Evolutionary conservation across 2,888 invertebrate species (phyloP).

Genomic region (Drosophila atroscutellata): DNA sequence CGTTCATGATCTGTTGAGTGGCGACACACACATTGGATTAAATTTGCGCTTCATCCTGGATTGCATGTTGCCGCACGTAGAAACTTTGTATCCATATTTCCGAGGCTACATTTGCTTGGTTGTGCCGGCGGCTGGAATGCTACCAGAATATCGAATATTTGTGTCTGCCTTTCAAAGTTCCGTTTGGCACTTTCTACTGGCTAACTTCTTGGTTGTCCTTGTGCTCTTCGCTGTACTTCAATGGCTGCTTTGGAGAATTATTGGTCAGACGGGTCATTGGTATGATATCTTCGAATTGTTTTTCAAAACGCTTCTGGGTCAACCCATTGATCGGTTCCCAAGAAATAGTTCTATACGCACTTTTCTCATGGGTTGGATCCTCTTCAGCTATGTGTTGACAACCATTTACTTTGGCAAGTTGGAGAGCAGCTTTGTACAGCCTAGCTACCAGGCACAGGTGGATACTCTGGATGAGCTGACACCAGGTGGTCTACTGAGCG

Average conservation of each 20-base stretch:
- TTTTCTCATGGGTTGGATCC: constrained; percentile 81
- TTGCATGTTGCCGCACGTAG: constrained; percentile 55
- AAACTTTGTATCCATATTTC: constrained; percentile 75
- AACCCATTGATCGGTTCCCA: constrained; percentile 70
- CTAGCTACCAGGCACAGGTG: constrained; percentile 76
- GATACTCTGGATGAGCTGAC: constrained; percentile 66
- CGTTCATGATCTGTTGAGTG: constrained; percentile 63
- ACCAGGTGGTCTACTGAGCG: constrained; percentile 41
- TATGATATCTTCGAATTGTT: constrained; percentile 73
- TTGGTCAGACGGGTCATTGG: constrained; percentile 45
- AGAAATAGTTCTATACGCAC: constrained; percentile 71
- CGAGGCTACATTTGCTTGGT: constrained; percentile 71
- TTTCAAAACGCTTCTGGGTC: constrained; percentile 75
- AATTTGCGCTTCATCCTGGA: constrained; percentile 77
- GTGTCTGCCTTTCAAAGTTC: constrained; percentile 64
- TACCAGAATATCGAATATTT: constrained; percentile 79
- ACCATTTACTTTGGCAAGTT: constrained; percentile 82
- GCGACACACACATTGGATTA: constrained; percentile 70
- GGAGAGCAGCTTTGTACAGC: constrained; percentile 82
- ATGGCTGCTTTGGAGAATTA: constrained; percentile 35
- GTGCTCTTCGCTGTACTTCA: constrained; percentile 32
- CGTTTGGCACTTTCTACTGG: constrained; percentile 70
- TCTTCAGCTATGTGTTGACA: constrained; percentile 81
- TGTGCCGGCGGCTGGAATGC: constrained; percentile 75
- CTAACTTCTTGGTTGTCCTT: constrained; percentile 60